Conservation (phyloP, 2,888 invertebrate species). For the Eupithecia pulchellata region DNA sequence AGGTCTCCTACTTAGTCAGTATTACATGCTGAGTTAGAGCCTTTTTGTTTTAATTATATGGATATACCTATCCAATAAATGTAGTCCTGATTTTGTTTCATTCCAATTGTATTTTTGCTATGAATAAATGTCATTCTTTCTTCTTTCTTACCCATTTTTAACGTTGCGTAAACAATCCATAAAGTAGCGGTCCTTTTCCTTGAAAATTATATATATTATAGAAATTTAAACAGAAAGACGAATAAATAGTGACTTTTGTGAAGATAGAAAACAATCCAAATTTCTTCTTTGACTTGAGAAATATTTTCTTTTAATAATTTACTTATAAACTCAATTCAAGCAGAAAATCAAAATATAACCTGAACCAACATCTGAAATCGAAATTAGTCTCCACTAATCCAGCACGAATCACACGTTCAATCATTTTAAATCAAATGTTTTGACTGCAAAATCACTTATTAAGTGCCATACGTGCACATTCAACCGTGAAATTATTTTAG, state of each 20-base stretch:
- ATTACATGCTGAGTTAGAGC: no score
- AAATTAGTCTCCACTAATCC: neutral
- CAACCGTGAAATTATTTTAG: conserved; percentile 42
- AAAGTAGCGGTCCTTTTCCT: no score
- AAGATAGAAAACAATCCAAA: neutral
- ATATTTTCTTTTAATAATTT: neutral
- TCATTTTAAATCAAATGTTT: conserved; percentile 4
- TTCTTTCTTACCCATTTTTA: no score
- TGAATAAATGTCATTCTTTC: no score
- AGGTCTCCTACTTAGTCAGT: no score
- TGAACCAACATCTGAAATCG: neutral
- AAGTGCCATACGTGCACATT: conserved; percentile 45
- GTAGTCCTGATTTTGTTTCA: no score
- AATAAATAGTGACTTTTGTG: neutral
- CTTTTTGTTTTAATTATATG: no score
- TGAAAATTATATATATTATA: no score
- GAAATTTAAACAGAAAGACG: neutral
- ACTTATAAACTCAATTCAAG: neutral
- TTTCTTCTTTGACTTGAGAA: no score
- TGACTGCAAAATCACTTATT: conserved; percentile 28
- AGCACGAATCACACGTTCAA: neutral
- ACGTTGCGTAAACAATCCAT: no score
- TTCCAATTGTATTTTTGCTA: no score
- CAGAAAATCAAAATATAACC: neutral
- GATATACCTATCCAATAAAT: no score